Evolutionary conservation across 2,888 invertebrate species (phyloP).

Genomic region (Subacronicta megacephala): DNA sequence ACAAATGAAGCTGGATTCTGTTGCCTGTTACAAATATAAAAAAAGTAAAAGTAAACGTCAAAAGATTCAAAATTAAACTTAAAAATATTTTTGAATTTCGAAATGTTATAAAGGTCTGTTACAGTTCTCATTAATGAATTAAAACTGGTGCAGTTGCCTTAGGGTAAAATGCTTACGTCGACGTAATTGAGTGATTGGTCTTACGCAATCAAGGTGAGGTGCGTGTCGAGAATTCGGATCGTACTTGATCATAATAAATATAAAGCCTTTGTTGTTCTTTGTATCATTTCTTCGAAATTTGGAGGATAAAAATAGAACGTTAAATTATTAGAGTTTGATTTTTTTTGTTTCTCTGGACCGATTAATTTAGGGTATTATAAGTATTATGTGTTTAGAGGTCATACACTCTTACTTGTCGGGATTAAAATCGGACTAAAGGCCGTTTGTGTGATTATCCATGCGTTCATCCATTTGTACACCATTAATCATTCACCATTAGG

Average conservation of each 20-base stretch:
- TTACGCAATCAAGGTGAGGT: conserved; percentile 56
- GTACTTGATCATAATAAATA: conserved; percentile 9
- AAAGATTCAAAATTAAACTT: not conserved
- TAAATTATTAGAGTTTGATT: not conserved
- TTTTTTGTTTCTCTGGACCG: not conserved
- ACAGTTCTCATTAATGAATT: conserved; percentile 42
- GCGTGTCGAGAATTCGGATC: conserved; percentile 21
- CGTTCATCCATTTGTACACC: not conserved
- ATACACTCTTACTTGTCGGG: conserved; percentile 1
- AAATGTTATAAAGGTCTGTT: conserved; percentile 30
- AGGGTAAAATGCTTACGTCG: conserved; percentile 49
- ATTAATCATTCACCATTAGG: too few relatives aligned
- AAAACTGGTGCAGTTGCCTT: conserved; percentile 25
- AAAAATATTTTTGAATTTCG: conserved; percentile 14
- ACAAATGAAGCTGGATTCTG: not conserved
- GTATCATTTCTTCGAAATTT: conserved; percentile 31
- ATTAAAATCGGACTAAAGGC: not conserved
- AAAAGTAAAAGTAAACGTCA: conserved; percentile 28
- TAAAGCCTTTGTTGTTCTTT: conserved; percentile 31
- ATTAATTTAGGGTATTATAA: not conserved
- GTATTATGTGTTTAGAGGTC: not conserved
- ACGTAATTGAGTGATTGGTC: conserved; percentile 50
- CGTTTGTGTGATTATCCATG: not conserved
- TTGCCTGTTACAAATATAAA: conserved; percentile 2
- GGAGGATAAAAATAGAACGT: conserved; percentile 17